Evolutionary conservation across 2,113 vertebrate species (phyloP).

Genomic region (Crotophaga sulcirostris): DNA sequence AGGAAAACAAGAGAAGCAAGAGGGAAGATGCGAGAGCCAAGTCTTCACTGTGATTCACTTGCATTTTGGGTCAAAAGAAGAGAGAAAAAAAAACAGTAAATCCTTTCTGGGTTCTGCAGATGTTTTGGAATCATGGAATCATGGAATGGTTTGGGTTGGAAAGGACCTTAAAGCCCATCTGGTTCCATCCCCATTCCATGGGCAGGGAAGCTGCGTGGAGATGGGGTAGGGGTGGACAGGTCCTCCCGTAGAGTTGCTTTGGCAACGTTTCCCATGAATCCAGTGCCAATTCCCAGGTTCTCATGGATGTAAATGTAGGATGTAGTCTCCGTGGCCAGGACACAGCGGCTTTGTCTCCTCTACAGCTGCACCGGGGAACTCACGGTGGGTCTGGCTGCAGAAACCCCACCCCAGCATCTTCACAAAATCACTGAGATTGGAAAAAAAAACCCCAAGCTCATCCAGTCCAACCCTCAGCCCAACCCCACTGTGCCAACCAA

Average conservation of each 20-base stretch:
- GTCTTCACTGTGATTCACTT: neutral
- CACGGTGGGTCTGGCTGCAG: neutral
- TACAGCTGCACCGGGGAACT: neutral
- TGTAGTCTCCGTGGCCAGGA: rapidly evolving
- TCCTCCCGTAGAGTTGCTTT: rapidly evolving
- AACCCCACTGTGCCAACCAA: no score
- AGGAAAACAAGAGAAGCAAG: no score
- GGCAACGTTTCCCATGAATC: neutral
- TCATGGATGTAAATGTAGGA: neutral
- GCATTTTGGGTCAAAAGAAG: neutral
- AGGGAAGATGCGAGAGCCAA: neutral
- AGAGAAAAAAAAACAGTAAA: neutral
- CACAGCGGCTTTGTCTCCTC: neutral
- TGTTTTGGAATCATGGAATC: neutral
- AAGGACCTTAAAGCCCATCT: no score
- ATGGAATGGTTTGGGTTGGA: no score
- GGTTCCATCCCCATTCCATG: no score
- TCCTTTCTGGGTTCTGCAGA: neutral
- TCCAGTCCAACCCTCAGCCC: no score
- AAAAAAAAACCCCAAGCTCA: no score
- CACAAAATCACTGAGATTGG: neutral
- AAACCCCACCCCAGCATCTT: neutral
- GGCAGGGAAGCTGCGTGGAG: neutral
- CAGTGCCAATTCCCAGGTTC: neutral
- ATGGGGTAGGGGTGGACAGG: neutral